A percentile compares a stretch with the other conserved stretches of the same genome.
These are phyloP conservation scores for Gulo gulo DNA, from an alignment of 2,113 vertebrate species.

Conservation along the genomic window DNA sequence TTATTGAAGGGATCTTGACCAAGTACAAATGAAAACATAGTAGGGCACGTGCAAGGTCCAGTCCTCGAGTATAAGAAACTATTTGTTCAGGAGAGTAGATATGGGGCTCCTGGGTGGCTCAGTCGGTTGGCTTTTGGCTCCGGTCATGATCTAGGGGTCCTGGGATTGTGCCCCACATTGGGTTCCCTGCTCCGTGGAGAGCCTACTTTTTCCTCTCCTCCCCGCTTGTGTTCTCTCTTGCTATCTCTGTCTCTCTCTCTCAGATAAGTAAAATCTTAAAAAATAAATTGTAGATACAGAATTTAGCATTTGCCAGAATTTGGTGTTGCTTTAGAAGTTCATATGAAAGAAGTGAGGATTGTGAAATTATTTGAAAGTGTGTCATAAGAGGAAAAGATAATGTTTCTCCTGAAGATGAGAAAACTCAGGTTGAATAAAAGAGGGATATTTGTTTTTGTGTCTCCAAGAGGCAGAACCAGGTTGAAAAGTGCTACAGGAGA, in stretches of 20 bases:
- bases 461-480: not conserved
- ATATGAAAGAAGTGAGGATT: not conserved
- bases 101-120: not conserved
- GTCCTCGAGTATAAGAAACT: not conserved
- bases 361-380: constrained; percentile 30
- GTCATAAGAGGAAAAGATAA: not conserved
- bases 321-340: not conserved
- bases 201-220: not conserved
- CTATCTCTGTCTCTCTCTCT: no score
- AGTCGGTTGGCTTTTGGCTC: not conserved
- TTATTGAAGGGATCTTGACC: not conserved
- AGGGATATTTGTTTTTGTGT: not conserved
- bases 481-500: not conserved
- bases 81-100: not conserved
- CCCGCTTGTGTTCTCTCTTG: no score
- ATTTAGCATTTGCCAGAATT: constrained; percentile 30
- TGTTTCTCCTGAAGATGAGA: not conserved
- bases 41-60: not conserved
- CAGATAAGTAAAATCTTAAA: no score
- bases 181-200: not conserved
- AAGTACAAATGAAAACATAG: not conserved
- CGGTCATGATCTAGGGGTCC: not conserved
- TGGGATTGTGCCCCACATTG: not conserved
- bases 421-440: not conserved
- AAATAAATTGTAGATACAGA: not conserved